These are phyloP conservation scores for Prosapia bicincta DNA, from an alignment of 2,888 invertebrate species.

Conservation along the genomic window DNA sequence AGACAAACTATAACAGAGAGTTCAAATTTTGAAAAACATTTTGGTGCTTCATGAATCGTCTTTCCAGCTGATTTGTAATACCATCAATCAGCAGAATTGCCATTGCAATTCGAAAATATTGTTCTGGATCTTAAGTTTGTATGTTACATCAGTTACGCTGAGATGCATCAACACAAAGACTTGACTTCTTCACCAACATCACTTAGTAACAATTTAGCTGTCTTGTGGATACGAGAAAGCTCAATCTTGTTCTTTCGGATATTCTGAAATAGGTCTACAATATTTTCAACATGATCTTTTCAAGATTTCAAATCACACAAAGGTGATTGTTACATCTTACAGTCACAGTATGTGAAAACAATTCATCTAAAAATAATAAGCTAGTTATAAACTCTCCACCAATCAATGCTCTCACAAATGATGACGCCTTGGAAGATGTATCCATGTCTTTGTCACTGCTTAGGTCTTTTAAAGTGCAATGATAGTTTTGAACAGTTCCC, in stretches of 20 bases:
- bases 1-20: not conserved
- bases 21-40: not conserved
- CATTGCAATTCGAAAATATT: not conserved
- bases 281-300: constrained; percentile 5
- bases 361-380: not conserved
- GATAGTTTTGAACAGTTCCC: constrained; percentile 8
- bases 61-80: not conserved
- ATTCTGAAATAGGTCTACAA: not conserved
- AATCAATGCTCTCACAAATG: constrained; percentile 4
- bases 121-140: not conserved
- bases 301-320: constrained; percentile 7
- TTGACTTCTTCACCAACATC: not conserved
- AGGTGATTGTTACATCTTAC: not conserved
- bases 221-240: not conserved
- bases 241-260: constrained; percentile 1
- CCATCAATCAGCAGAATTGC: not conserved
- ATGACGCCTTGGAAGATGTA: constrained; percentile 9
- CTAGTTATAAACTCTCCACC: constrained; percentile 5
- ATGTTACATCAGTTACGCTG: not conserved
- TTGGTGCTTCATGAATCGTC: not conserved
- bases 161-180: not conserved
- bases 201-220: not conserved
- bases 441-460: constrained; percentile 7
- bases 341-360: constrained; percentile 7
- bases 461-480: constrained; percentile 1